Base-by-base conservation (phyloP, 2,888 invertebrate species). In the Zaprionus obscuricornis region DNA sequence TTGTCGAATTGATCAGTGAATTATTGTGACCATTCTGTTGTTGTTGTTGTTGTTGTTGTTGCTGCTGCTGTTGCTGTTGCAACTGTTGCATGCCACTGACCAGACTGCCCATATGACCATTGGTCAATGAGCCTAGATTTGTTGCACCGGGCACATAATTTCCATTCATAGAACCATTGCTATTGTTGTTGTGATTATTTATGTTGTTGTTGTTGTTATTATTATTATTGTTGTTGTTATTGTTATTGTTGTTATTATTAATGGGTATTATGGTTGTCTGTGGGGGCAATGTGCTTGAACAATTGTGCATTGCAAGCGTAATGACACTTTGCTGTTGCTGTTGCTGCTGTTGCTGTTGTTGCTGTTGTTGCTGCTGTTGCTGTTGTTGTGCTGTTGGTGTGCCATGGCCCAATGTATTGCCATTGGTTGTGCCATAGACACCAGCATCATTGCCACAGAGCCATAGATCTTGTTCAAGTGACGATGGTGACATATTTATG, bases 381-480 rank as follows among this genome's bases (percentile, higher is more conserved):
- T n/a, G n/a, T n/a, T n/a, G n/a, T n/a, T n/a, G n/a, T n/a, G n/a
- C n/a, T n/a, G n/a, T n/a, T n/a, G n/a, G n/a, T n/a, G n/a, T n/a
- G n/a, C 66, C 68, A 26, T 75, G 90, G 88, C 67, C 70, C 39
- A 78, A 60, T 2, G 43, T 26, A 54, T 73, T 57, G 60, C 70
- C 72, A 34, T 69, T 64, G 20, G 36, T 24, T 24, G 22, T 59
- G 56, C 68, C 82, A 43, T 77, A 84, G 16, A 60, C 54, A 11
- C 45, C 37, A 45, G 85, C 90, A 74, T 93, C 93, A 86, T 92
- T 93, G 65, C 84, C 77, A 84, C 95, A 95, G 10, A 89, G 42
- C 96, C 96, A 96, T 74, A 96, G 92, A 87, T 96, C 96, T 70
- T 95, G 92, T 84, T 95, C 90, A 70, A 95, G 91, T 40, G 95